Evolutionary conservation across 2,113 vertebrate species (phyloP), one percentile per base, ranked within the genome.

Genomic region (Andinoacara biseriatus): DNA sequence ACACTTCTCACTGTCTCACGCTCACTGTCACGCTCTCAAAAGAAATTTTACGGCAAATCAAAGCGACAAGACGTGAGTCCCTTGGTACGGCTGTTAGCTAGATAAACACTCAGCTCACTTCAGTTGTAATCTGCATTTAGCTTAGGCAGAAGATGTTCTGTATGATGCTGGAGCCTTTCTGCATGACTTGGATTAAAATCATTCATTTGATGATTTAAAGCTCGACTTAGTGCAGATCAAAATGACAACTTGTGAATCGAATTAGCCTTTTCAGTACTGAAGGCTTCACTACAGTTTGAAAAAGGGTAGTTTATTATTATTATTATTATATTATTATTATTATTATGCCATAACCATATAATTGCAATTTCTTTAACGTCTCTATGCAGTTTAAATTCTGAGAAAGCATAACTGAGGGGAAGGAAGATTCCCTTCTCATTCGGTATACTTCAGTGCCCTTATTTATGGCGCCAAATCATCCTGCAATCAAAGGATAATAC

Each of bases 1-100:
- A 93, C 92, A 91, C 91, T 63, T 90, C 90, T 88, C 88, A 76
- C 87, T 61, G 85, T 91, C 90, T 90, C 86, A 84, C 24, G 58
- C 89, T 92, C 33, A 7, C 78, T 84, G 87, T 91, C 91, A 93
- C 58, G 74, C 91, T 90, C 82, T 90, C 77, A 74, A 83, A 91
- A 85, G 78, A 83, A 87, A 93, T 93, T 88, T 80, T 62, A 78
- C 57, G 13, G 76, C 84, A 79, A 93, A 93, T 92, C 91, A 86
- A 63, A 84, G 83, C 52, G 89, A 93, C 91, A 89, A 79, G 75
- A 82, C 74, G 52, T 78, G 78, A 78, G 78, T 84, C 89, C 89
- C 79, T 62, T 20, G 9, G 38, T 62, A 83, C 35, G 83, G 69
- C 58, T 77, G 81, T 81, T 91, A 78, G 81, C 85, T 56, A 38